A percentile compares a stretch with the other conserved stretches of the same genome.
phyloP scores from a whole-genome alignment of 2,888 invertebrate genomes.

The Octonoba sinensis region DNA sequence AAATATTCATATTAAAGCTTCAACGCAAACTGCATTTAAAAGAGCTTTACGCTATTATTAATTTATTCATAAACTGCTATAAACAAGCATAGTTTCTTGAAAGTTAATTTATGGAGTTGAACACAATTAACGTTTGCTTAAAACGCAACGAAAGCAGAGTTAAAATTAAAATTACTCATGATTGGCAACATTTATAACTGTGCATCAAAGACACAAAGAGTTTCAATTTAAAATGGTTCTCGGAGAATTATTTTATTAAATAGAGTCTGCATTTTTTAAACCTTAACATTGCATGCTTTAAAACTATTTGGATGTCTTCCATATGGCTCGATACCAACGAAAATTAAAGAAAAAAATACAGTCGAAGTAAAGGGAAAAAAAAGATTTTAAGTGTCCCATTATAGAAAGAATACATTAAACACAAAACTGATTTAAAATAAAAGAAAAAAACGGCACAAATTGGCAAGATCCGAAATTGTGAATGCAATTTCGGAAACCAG shows the following conservation, averaged over 20 bases:
- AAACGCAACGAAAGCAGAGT: too few relatives aligned
- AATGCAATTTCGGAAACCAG: too few relatives aligned
- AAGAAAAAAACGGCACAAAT: conserved; percentile 46
- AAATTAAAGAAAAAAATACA: conserved; percentile 13
- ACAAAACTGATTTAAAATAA: conserved; percentile 33
- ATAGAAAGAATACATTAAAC: conserved; percentile 14
- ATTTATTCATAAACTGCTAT: too few relatives aligned
- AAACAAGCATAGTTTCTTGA: too few relatives aligned
- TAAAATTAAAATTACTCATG: too few relatives aligned
- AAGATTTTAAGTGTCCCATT: not conserved
- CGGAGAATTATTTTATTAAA: not conserved
- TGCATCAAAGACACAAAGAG: not conserved
- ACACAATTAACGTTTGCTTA: too few relatives aligned
- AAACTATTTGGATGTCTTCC: conserved; percentile 38
- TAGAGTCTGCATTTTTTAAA: not conserved
- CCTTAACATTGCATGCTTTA: too few relatives aligned
- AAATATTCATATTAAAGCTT: too few relatives aligned
- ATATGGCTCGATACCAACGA: conserved; percentile 54
- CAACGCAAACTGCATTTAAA: too few relatives aligned
- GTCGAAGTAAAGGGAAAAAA: conserved; percentile 9
- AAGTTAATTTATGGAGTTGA: too few relatives aligned
- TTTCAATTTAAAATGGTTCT: not conserved
- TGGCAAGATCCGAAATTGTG: conserved; percentile 44
- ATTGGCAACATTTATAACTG: not conserved
- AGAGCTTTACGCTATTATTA: too few relatives aligned